Percentiles rank a stretch among this genome's conserved stretches.
These are phyloP conservation scores for Saturnia japonica DNA, from an alignment of 2,888 invertebrate species.

Conservation along the genomic window DNA sequence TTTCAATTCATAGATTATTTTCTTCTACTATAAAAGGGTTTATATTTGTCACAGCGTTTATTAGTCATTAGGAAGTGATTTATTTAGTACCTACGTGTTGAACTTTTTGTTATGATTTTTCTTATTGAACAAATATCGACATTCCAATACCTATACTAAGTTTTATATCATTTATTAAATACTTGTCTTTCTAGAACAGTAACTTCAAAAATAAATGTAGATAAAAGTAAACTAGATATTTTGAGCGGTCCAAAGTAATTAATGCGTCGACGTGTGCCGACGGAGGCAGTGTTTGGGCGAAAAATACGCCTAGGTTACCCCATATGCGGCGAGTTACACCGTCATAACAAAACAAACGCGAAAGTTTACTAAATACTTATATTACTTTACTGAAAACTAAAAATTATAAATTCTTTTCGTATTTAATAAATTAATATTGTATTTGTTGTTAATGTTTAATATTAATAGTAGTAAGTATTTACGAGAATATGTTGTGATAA, in stretches of 20 bases:
- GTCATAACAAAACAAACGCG: conserved; percentile 8
- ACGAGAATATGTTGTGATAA: background rate
- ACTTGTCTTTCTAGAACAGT: background rate
- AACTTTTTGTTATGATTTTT: no score
- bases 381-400: background rate
- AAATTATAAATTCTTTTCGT: no score
- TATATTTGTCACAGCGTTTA: no score
- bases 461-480: background rate
- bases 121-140: no score
- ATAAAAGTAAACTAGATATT: conserved; percentile 31
- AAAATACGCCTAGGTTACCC: conserved; percentile 66
- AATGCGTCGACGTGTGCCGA: conserved; percentile 61
- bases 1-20: no score
- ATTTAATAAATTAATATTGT: no score
- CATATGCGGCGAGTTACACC: conserved; percentile 34
- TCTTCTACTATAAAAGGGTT: no score
- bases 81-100: no score
- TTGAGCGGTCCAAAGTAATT: conserved; percentile 38
- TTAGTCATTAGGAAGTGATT: no score
- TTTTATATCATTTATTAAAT: background rate
- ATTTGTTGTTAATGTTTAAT: no score
- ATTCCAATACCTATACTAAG: no score
- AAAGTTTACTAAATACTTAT: background rate
- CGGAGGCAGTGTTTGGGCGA: conserved; percentile 66
- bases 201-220: conserved; percentile 7